phyloP scores from a whole-genome alignment of 2,888 invertebrate species.

The Mythimna impura region DNA sequence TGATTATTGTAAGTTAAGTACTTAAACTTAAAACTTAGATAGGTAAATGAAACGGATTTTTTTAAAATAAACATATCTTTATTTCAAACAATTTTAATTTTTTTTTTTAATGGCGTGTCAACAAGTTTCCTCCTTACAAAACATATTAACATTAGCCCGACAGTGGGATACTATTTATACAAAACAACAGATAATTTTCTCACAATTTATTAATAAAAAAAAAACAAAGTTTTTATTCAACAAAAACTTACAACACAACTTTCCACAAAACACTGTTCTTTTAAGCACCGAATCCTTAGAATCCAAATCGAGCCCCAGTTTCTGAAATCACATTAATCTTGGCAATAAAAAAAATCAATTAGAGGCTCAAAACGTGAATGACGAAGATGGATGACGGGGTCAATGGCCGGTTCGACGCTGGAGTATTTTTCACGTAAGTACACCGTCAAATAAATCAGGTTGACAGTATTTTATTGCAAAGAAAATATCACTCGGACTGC shows the following conservation, averaged over 20 bases:
- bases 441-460: slow-evolving; percentile 79
- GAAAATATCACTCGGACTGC: slow-evolving; percentile 71
- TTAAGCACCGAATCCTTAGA: neutral
- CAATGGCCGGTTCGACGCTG: slow-evolving; percentile 65
- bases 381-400: slow-evolving; percentile 74
- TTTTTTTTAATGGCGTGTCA: no score
- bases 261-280: neutral
- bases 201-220: no score
- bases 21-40: no score
- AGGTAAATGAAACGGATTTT: no score
- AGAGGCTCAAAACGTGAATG: slow-evolving; percentile 62
- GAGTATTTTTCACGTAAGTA: slow-evolving; percentile 76
- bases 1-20: no score
- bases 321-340: slow-evolving; percentile 51
- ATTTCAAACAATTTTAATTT: no score
- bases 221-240: neutral
- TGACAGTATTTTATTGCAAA: slow-evolving; percentile 74
- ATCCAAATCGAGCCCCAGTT: slow-evolving; percentile 1
- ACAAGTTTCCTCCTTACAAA: no score
- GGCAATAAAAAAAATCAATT: slow-evolving; percentile 68
- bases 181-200: no score
- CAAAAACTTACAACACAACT: neutral
- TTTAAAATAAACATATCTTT: no score
- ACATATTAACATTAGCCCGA: no score
- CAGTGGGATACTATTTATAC: no score